A percentile compares a stretch with the other conserved stretches of the same genome.
Evolutionary conservation across 2,888 invertebrate genomes (phyloP).

Genomic region (Tenthredo notha): DNA sequence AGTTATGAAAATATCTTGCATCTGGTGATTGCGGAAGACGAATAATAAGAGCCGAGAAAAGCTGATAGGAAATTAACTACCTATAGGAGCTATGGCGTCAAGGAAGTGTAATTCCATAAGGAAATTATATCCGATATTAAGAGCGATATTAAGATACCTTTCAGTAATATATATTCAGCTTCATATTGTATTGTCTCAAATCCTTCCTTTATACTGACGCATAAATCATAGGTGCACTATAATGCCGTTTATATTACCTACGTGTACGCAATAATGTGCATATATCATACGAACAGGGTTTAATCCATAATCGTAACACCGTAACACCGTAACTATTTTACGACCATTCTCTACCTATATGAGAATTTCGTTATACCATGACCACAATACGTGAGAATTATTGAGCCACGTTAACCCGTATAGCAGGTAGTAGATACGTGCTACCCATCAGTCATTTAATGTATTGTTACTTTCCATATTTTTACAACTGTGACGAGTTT

Average conservation of each 20-base stretch:
- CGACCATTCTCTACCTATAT: conserved; percentile 2
- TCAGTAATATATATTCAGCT: neutral
- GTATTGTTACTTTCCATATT: neutral
- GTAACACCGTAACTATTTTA: conserved; percentile 25
- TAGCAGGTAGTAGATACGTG: neutral
- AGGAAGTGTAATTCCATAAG: conserved; percentile 13
- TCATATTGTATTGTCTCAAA: neutral
- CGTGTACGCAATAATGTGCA: neutral
- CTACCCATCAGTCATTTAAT: neutral
- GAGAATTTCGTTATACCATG: conserved; percentile 13
- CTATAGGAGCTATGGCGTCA: neutral
- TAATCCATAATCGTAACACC: neutral
- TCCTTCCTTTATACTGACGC: neutral
- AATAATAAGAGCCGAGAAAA: neutral
- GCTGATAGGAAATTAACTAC: conserved; percentile 1
- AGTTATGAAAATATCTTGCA: conserved; percentile 4
- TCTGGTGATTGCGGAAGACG: neutral
- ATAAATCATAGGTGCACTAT: conserved; percentile 6
- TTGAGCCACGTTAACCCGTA: neutral
- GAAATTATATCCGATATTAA: conserved; percentile 4
- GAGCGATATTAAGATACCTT: neutral
- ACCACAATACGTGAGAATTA: conserved; percentile 22
- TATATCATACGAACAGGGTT: neutral
- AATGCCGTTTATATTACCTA: conserved; percentile 2
- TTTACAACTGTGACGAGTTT: neutral